Base-by-base conservation (phyloP, 1,140 invertebrate genomes). In the Anadara kagoshimensis region DNA sequence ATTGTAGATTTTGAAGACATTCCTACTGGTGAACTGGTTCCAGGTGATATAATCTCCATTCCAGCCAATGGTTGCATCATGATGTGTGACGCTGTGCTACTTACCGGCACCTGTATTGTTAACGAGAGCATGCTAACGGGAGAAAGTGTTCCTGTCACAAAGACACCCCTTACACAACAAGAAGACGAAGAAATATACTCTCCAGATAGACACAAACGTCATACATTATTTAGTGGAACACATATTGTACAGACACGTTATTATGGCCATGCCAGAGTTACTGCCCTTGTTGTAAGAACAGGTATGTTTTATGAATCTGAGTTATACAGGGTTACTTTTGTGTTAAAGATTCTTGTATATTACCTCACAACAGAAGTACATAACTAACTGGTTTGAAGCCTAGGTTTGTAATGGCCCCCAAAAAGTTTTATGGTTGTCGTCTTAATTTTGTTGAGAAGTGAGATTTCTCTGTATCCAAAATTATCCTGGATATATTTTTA, bases 161-260 rank as follows among this genome's bases (percentile, higher is more conserved):
- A 98, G 88, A 97, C 95, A 0, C 93, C 95, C 0, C 86, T 97
- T 54, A 93, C 93, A n/a, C 93, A 92, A 80, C 78, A 80, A 62
- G 83, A 85, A 8, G 82, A 86, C 51, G 77, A 80, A 14, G 85
- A 88, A 54, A 66, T 80, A 0, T 91, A 89, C 78, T 86, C 89
- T n/a, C 80, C 89, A 10, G 88, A 91, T 58, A 93, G 96, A 77
- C 96, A 99, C 86, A 93, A 93, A 0, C 93, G 94, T 49, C 95
- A 98, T 84, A 96, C 96, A 0, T 89, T 99, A 10, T 99, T 95
- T 86, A 97, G 95, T 86, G 98, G 98, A 0, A 99, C 98, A 0
- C 93, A 94, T 82, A 93, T 99, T 20, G 94, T 99, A 74, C 98
- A 99, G 90, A 98, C 97, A 0, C 91, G 97, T 70, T 97, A 96